Percentiles rank a stretch among this genome's conserved stretches.
Evolutionary conservation across 2,797 vertebrate species (phyloP).

Genomic region (Coregonus suidteri): DNA sequence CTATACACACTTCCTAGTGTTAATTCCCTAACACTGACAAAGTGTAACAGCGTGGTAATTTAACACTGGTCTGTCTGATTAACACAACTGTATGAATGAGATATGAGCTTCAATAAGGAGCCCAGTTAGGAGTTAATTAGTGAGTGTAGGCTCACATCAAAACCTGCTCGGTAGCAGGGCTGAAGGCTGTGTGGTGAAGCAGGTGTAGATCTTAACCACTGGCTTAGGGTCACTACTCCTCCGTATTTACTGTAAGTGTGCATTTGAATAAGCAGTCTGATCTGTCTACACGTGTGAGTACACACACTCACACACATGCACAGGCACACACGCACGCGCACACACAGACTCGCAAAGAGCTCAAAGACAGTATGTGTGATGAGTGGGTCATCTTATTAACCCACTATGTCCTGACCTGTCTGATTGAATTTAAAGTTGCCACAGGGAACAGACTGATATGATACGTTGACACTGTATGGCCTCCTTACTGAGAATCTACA

Average conservation of each 20-base stretch:
- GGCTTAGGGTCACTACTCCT: slow-evolving; percentile 34
- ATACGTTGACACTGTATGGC: slow-evolving; percentile 7
- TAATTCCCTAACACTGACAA: too few species aligned
- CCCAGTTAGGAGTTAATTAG: background rate
- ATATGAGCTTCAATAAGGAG: slow-evolving; percentile 43
- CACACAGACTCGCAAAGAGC: slow-evolving; percentile 20
- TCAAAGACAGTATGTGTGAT: slow-evolving; percentile 10
- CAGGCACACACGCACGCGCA: background rate
- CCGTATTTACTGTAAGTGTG: slow-evolving; percentile 24
- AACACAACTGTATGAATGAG: slow-evolving; percentile 38
- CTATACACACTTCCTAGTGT: too few species aligned
- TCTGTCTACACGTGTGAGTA: background rate
- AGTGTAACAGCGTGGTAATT: too few species aligned
- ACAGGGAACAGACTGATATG: background rate
- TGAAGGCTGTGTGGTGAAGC: slow-evolving; percentile 47
- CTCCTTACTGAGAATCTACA: slow-evolving; percentile 21
- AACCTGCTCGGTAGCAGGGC: slow-evolving; percentile 24
- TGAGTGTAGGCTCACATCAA: slow-evolving; percentile 46
- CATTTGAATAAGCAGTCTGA: slow-evolving; percentile 38
- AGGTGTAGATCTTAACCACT: slow-evolving; percentile 51
- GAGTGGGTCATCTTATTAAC: slow-evolving; percentile 45
- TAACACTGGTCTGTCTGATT: background rate
- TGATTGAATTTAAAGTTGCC: slow-evolving; percentile 46
- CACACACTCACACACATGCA: slow-evolving; percentile 10
- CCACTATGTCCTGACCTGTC: slow-evolving; percentile 40